Conservation (phyloP, 2,888 invertebrate species). For the Acanthoscelides obtectus region DNA sequence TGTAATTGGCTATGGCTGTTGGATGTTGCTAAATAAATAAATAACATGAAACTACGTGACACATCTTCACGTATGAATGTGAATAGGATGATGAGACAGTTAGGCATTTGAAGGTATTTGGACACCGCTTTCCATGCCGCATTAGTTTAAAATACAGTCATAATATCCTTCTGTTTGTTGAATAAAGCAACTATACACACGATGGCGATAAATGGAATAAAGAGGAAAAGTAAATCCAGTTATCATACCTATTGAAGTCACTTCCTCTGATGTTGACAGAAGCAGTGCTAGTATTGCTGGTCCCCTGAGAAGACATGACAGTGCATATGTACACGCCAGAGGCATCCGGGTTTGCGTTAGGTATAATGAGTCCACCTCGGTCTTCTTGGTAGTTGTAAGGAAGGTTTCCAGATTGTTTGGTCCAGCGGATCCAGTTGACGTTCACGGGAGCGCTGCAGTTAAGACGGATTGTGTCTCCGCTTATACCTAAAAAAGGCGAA, state of each 20-base stretch:
- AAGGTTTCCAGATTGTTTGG: conserved; percentile 49
- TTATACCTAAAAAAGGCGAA: neutral
- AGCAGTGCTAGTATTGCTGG: conserved; percentile 49
- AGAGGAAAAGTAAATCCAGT: neutral
- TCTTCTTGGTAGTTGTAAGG: conserved; percentile 56
- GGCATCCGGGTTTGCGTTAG: conserved; percentile 63
- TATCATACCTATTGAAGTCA: conserved; percentile 29
- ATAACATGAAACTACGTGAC: no score
- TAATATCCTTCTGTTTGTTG: no score
- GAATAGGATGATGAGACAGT: no score
- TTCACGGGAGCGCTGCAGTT: conserved; percentile 18
- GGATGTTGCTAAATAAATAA: no score
- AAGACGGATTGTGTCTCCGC: neutral
- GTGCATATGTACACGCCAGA: conserved; percentile 85
- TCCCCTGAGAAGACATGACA: conserved; percentile 50
- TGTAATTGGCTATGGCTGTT: no score
- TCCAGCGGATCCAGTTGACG: conserved; percentile 46
- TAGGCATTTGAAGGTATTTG: no score
- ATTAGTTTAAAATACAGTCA: no score
- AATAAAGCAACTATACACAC: no score
- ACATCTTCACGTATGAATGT: no score
- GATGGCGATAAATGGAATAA: no score
- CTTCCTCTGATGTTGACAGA: conserved; percentile 11
- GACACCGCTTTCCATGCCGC: no score
- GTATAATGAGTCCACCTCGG: conserved; percentile 68